Conservation (phyloP, 2,797 vertebrate genomes). For the Lepidocolaptes lacrymiger region DNA sequence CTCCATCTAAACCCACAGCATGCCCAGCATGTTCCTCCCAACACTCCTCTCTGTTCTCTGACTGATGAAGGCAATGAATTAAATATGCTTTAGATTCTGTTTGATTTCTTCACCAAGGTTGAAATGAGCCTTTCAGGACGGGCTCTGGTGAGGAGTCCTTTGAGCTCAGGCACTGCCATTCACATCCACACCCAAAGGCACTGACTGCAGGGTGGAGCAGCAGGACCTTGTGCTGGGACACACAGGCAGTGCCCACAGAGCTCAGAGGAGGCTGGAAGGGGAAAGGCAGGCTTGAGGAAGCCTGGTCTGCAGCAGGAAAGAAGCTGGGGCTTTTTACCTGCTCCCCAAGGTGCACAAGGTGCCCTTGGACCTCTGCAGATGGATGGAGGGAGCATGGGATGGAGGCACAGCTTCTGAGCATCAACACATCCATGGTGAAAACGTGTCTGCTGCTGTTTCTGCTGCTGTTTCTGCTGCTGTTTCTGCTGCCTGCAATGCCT, state of each 20-base stretch:
- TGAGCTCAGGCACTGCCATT: neutral
- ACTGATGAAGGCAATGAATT: neutral
- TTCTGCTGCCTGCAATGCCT: neutral
- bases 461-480: neutral
- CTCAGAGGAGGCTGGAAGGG: neutral
- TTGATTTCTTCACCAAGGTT: conserved; percentile 33
- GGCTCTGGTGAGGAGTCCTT: conserved; percentile 34
- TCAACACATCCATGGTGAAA: neutral
- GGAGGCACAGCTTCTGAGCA: neutral
- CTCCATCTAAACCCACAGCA: neutral
- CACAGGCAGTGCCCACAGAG: neutral
- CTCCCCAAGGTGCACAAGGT: neutral
- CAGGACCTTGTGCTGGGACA: neutral
- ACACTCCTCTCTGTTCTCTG: neutral
- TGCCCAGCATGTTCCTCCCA: neutral
- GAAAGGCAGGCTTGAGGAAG: neutral
- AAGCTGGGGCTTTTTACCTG: neutral
- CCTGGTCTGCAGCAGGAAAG: neutral
- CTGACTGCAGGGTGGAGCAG: neutral
- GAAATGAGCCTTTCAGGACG: neutral
- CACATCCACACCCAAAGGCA: neutral
- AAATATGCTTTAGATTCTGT: neutral
- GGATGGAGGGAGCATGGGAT: neutral
- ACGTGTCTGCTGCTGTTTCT: neutral
- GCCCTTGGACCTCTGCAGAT: neutral